These are phyloP conservation scores for Papilio protenor DNA, from an alignment of 2,888 invertebrate genomes.

Conservation along the genomic window DNA sequence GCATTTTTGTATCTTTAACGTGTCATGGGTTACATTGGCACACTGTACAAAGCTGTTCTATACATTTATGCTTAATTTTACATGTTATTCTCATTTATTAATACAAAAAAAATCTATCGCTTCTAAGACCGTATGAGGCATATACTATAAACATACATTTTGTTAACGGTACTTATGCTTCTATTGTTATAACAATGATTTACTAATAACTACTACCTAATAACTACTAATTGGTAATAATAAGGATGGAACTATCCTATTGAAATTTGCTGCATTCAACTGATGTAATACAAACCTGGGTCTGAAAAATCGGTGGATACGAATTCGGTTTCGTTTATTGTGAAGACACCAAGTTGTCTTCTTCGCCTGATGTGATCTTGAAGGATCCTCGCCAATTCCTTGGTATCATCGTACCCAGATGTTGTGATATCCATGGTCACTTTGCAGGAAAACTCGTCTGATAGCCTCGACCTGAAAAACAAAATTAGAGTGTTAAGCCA, in stretches of 20 bases:
- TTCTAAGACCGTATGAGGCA: too few species aligned
- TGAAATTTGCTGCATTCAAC: background rate
- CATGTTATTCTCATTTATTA: background rate
- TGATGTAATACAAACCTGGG: constrained; percentile 60
- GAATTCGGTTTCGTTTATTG: constrained; percentile 85
- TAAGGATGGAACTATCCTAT: background rate
- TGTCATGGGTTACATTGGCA: background rate
- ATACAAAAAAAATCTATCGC: too few species aligned
- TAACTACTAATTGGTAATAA: background rate
- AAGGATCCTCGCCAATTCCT: constrained; percentile 79
- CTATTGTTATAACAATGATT: too few species aligned
- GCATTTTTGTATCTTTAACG: background rate
- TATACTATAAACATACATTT: too few species aligned
- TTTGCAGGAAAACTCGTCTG: constrained; percentile 85
- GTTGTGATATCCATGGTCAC: constrained; percentile 89
- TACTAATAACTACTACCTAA: too few species aligned
- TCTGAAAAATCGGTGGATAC: constrained; percentile 67
- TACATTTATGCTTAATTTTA: background rate
- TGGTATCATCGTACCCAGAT: constrained; percentile 81
- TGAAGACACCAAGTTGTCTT: constrained; percentile 81
- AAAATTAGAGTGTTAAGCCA: background rate
- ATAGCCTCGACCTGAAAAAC: constrained; percentile 78
- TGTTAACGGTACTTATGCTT: too few species aligned
- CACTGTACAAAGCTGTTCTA: too few species aligned
- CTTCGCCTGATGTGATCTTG: constrained; percentile 82